Evolutionary conservation across 2,113 vertebrate species (phyloP), one percentile per base, ranked within the genome.

Genomic region (Chrysemys picta): DNA sequence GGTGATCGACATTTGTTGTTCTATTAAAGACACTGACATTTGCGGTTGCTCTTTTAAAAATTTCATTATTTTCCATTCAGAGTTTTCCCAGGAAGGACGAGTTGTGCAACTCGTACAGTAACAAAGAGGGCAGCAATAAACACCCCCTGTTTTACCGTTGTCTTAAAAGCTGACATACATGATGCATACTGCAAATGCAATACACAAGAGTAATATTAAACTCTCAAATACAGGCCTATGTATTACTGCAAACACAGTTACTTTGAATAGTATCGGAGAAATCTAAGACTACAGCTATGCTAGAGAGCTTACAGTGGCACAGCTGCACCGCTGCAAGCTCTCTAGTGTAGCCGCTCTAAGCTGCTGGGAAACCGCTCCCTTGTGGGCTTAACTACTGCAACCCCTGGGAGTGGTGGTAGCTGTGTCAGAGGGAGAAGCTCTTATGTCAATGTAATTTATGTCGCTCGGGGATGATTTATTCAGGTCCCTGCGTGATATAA

Each of bases 161-260:
- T 88, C 91, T 62, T 35, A 93, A 13, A 88, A 85, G 80, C 35
- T 92, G 47, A 84, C 82, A 22, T 72, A 52, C 75, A 38, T 38
- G 10, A 76, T 16, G 16, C 29, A 89, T 42, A 50, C 62, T 79
- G 53, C 92, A 96, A 96, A 92, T 89, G 47, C 25, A 0, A 0
- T 78, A 75, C 9, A 79, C 75, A 89, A 90, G 53, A 88, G 95
- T 8, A 95, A 91, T 75, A 29, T 78, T 27, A 29, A 1, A 47
- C 91, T 91, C n/a, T 47, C 92, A 85, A 94, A 81, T 96, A 89
- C 56, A 75, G 82, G 21, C 65, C 29, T 91, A 29, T 93, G 78
- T 76, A 45, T 92, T 84, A 8, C 62, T 54, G 80, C 22, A 78
- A 91, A 24, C 0, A 0, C 53, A 72, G 38, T 57, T 57, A 54